Evolutionary conservation across 2,888 invertebrate species (phyloP), one percentile per base, ranked within the genome.

Genomic region (Eumerus sabulonum): DNA sequence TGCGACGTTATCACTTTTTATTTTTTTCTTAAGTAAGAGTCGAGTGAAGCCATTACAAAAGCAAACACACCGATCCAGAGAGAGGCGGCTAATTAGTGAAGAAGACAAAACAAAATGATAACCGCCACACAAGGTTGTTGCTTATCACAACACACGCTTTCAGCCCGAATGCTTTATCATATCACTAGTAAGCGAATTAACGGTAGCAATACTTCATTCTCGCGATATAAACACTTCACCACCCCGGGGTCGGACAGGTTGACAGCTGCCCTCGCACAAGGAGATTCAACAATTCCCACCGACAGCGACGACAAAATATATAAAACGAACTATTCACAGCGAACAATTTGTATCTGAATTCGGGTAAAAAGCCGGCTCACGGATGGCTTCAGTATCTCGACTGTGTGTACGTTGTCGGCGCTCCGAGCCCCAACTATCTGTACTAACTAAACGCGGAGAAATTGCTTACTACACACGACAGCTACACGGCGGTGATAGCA

Each of bases 361-460:
- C 50, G 60, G 59, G 51, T 50, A 4, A 38, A 16, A 35, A 74
- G 79, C 74, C 79, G 79, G 79, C 73, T 68, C 59, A 36, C 51
- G 72, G 27, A 27, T 59, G 77, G 62, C 66, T 67, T n/a, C n/a
- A n/a, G 27, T 27, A 27, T 27, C 27, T 27, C 27, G 27, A 27
- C 27, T 27, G 27, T 27, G 62, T 67, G 60, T 77, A 62, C 67
- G 73, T 51, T 60, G 27, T 51, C 66, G 27, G 53, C 67, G 57
- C 70, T 60, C 57, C 36, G 45, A 42, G 63, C 68, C 7, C 27
- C 27, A 27, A 27, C 27, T 27, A 27, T 27, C 27, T 27, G 3
- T 11, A 67, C 67, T 67, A 59, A 74, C 79, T 79, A 68, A 79
- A 79, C 59, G 74, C 74, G 59, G 79, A 74, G 74, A 74, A 79